Evolutionary conservation across 2,888 invertebrate species (phyloP).

Genomic region (Poecilus cupreus): DNA sequence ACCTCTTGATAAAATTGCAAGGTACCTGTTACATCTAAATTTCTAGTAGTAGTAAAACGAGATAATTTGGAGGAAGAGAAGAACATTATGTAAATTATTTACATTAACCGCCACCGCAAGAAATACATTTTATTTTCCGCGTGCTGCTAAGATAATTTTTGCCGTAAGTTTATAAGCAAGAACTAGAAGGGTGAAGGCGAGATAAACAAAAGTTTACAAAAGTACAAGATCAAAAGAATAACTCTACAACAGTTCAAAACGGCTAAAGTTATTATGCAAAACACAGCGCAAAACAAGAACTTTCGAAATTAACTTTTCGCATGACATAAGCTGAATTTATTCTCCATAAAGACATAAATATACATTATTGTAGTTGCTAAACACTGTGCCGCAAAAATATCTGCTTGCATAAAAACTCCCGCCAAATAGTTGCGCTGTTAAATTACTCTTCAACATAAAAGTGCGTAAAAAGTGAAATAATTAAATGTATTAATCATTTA

Average conservation of each 20-base stretch:
- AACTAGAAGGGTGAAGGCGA: slow-evolving; percentile 19
- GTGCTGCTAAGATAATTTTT: slow-evolving; percentile 1
- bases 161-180: not conserved
- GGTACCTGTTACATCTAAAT: too few species aligned
- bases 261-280: slow-evolving; percentile 38
- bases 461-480: slow-evolving; percentile 39
- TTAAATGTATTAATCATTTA: slow-evolving; percentile 55
- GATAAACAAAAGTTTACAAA: slow-evolving; percentile 30
- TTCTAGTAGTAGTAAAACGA: too few species aligned
- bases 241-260: slow-evolving; percentile 34
- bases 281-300: slow-evolving; percentile 39
- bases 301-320: slow-evolving; percentile 36
- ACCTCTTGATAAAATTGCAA: too few species aligned
- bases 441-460: not conserved
- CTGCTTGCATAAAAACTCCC: not conserved
- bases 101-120: too few species aligned
- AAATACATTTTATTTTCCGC: too few species aligned
- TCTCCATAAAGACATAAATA: slow-evolving; percentile 30
- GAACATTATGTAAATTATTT: too few species aligned
- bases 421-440: not conserved
- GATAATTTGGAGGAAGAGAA: too few species aligned
- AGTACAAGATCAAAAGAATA: slow-evolving; percentile 38
- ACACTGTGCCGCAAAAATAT: not conserved
- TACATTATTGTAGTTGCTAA: slow-evolving; percentile 13
- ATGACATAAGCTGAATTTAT: slow-evolving; percentile 28